Conservation (phyloP, 2,888 invertebrate species). For the Xanthorhoe designata region DNA sequence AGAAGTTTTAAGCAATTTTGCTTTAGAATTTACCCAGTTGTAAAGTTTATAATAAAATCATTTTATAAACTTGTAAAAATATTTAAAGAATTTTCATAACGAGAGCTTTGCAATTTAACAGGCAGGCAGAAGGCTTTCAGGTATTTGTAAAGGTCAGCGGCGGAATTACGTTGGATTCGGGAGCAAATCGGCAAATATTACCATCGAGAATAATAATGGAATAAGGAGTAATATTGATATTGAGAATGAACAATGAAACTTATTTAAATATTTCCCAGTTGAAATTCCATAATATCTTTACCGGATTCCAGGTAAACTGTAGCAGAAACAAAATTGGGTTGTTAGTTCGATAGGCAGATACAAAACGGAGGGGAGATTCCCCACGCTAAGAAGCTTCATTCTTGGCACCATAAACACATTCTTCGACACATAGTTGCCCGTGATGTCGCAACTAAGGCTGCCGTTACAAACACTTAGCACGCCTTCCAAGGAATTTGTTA, state of each 20-base stretch:
- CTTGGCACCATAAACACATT: constrained; percentile 83
- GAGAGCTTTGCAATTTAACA: constrained; percentile 63
- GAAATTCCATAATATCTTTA: neutral
- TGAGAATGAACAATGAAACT: neutral
- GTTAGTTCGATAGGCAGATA: constrained; percentile 50
- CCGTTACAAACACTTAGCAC: constrained; percentile 70
- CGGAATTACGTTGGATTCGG: constrained; percentile 48
- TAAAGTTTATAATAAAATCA: constrained; percentile 65
- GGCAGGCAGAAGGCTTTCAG: constrained; percentile 53
- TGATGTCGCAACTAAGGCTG: constrained; percentile 76
- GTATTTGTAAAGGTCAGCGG: constrained; percentile 55
- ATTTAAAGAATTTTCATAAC: constrained; percentile 69
- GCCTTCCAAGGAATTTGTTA: constrained; percentile 72
- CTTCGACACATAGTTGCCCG: constrained; percentile 82
- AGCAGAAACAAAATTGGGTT: constrained; percentile 47
- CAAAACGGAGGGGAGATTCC: constrained; percentile 49
- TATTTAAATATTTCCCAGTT: too few species aligned
- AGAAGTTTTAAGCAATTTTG: constrained; percentile 1
- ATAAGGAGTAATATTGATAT: neutral
- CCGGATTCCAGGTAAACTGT: neutral
- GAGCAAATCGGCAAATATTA: constrained; percentile 44
- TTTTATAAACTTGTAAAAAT: constrained; percentile 57
- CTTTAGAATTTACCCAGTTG: constrained; percentile 47
- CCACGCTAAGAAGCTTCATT: constrained; percentile 76
- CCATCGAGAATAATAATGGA: constrained; percentile 20